These are phyloP conservation scores for Drosophila tanythrix DNA, from an alignment of 2,888 invertebrate genomes.

Conservation along the genomic window DNA sequence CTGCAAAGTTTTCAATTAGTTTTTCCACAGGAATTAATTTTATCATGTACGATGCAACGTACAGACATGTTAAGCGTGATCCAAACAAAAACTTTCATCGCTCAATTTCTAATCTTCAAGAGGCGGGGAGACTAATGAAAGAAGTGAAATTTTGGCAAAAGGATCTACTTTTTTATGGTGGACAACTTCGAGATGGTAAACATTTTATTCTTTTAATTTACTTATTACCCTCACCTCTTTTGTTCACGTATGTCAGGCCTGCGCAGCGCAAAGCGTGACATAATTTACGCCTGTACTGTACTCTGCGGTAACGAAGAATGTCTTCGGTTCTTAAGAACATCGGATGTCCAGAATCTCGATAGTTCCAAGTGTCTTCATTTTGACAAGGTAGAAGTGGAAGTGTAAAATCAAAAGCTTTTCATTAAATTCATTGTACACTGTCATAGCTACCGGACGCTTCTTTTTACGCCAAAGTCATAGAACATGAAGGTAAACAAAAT, in stretches of 20 bases:
- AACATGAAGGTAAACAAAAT: not conserved
- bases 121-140: constrained; percentile 88
- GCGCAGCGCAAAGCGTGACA: constrained; percentile 52
- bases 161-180: constrained; percentile 88
- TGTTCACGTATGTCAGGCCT: constrained; percentile 27
- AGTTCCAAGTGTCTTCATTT: constrained; percentile 50
- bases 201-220: constrained; percentile 10
- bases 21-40: not conserved
- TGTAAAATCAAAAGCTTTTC: accelerated
- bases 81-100: constrained; percentile 86
- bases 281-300: constrained; percentile 49
- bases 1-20: not conserved
- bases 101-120: constrained; percentile 89
- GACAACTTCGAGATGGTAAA: constrained; percentile 90
- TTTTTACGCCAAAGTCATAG: not conserved
- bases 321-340: constrained; percentile 42
- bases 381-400: constrained; percentile 33
- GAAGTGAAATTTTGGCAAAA: constrained; percentile 88
- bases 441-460: not conserved
- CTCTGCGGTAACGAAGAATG: constrained; percentile 50
- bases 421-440: not conserved
- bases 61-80: not conserved
- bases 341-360: constrained; percentile 45
- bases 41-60: not conserved
- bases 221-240: not conserved